phyloP scores from a whole-genome alignment of 2,113 vertebrate species.

The Sceloporus tristichus region DNA sequence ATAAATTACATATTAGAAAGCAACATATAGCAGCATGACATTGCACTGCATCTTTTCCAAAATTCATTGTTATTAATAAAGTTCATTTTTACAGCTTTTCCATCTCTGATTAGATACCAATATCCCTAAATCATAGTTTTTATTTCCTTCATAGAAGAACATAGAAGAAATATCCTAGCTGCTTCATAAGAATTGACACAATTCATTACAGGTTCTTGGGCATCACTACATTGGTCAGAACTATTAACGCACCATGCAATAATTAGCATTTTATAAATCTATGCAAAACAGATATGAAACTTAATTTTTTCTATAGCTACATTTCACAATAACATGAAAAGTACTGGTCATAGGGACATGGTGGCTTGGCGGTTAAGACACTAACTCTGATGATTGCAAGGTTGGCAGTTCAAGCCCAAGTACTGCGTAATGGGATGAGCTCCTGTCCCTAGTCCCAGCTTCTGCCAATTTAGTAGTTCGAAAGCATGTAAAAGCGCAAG shows the following conservation, averaged over 20 bases:
- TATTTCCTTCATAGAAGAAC: background rate
- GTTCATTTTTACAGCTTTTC: background rate
- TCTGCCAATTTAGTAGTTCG: too few relatives aligned
- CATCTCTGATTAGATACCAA: background rate
- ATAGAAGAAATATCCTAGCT: background rate
- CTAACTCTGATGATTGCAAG: too few relatives aligned
- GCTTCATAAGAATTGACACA: background rate
- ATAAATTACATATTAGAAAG: constrained; percentile 42
- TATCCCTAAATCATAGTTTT: background rate
- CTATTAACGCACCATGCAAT: background rate
- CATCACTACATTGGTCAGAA: background rate
- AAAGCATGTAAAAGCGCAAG: too few relatives aligned
- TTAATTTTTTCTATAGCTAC: background rate
- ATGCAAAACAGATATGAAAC: background rate
- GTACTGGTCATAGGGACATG: too few relatives aligned
- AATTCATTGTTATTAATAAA: background rate
- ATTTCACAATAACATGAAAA: background rate
- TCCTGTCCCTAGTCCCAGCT: too few relatives aligned
- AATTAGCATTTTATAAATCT: constrained; percentile 5
- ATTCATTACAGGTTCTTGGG: background rate
- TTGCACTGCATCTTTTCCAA: background rate
- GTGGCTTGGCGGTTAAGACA: background rate
- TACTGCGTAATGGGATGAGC: too few relatives aligned
- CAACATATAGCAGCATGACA: background rate
- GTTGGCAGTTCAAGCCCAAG: too few relatives aligned